Base-by-base conservation (phyloP, 2,797 vertebrate genomes). In the Allobates femoralis region DNA sequence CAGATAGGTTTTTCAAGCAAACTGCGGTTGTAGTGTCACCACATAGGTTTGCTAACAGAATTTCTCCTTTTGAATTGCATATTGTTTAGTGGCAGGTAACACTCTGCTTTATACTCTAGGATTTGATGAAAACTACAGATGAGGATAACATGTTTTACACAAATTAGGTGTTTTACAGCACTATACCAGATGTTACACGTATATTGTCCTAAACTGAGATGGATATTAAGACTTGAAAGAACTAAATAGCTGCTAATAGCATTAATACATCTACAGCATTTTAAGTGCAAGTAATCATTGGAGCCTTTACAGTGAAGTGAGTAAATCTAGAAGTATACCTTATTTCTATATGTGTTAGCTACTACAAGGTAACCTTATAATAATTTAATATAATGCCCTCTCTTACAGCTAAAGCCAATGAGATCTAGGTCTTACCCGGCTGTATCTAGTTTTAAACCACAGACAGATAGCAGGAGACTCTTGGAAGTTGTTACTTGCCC, bases 171-270 rank as follows among this genome's bases (percentile, higher is more conserved):
- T 64, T n/a, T n/a, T 21, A 46, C 34, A 79, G 50, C 37, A 64
- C 26, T 46, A n/a, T 26, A 21, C 78, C 78, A 79, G 78, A 79
- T 79, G 58, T 64, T 79, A 10, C 58, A 28, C 37, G 4, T 21
- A 64, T 28, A 79, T 62, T 62, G 58, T 21, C 16, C 23, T 50
- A 79, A 62, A 64, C 18, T 32, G 0, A 30, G 28, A 32, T 21
- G 28, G 28, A 32, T 76, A 76, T 28, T 51, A 37, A 46, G 32
- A n/a, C 55, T 79, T 41, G 23, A 60, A 79, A 79, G 34, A 37
- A 41, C 56, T 37, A 41, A 79, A 60, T 79, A 60, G 56, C 77
- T 79, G 56, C 32, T 79, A 58, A 79, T 79, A 78, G 4, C n/a
- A n/a, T 60, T 50, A 51, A 75, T 75, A 26, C 34, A n/a, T 41